Base-by-base conservation (phyloP, 2,888 invertebrate species). In the Pristionchus arcanus region DNA sequence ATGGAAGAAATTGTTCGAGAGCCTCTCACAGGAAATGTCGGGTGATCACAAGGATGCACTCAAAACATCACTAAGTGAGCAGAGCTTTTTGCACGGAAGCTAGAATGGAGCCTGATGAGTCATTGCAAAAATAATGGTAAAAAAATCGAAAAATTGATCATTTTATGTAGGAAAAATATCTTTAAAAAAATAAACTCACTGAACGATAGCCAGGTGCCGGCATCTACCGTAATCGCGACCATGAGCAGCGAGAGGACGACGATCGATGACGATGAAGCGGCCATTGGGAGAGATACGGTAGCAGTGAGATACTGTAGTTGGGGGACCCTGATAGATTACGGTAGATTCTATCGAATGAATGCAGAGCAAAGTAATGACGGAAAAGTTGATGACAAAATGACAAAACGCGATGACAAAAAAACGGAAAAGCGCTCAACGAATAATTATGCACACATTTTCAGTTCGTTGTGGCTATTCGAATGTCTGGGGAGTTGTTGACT, bases 181-280 rank as follows among this genome's bases (percentile, higher is more conserved):
- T 74, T 21, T 13, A n/a, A n/a, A n/a, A 31, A 28, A 83, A 59
- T 68, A 31, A 34, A 74, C 87, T 71, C 55, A 88, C 87, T 88
- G 55, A 88, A 88, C 63, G 87, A 88, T 53, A 88, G 87, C 87
- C 87, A 88, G 3, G 87, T 88, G 71, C 87, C 87, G n/a, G 87
- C 71, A 11, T 88, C 63, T 53, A 88, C 87, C 63, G 87, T 88
- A 55, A 85, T 59, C 84, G 28, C 59, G 21, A 85, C 34, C 21
- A 59, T 5, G 31, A 85, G 59, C 7, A 85, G 84, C 31, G 85
- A 31, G 34, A 59, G 55, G 59, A 85, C 59, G 37, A 85, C 55
- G 63, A 59, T 85, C 21, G 55, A 85, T 53, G 85, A 59, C 25
- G 55, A 59, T 15, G 85, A 59, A 21, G 85, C 59, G 53, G 49